Evolutionary conservation across 92 coral and sea anemone species (phyloP), one percentile per base, ranked within the genome.

Genomic region (Montipora capitata): DNA sequence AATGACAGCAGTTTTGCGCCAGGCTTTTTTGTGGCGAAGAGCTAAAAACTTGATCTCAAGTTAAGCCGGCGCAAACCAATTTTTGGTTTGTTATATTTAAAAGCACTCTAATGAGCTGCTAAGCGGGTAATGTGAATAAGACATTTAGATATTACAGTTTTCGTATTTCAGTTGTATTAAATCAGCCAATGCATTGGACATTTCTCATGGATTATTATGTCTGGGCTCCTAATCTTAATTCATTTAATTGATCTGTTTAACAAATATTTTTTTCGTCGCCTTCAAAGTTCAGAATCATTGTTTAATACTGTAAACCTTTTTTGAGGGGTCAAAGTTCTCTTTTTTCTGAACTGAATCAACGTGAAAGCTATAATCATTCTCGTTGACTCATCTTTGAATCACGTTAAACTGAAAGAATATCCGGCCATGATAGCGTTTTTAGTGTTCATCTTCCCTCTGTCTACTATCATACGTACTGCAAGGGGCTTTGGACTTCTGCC

Each of bases 161-260:
- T 72, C 77, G 10, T 14, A 44, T 72, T 52, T 40, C 85, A 81
- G 48, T 27, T n/a, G 66, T 81, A 81, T 81, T 81, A 65, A 38
- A 68, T 68, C 67, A 35, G 56, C 85, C 85, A 40, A 38, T 40
- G 85, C 42, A 69, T 67, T 14, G 66, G 56, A 54, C 66, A 10
- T 52, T 68, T 66, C 4, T 14, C 7, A 16, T 8, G 74, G 85
- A 68, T 81, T 68, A 51, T n/a, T 9, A 68, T 15, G 67, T 81
- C 77, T 81, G 67, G 68, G 85, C 75, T 65, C 5, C 9, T 68
- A 80, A 51, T 67, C 76, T 38, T 14, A 40, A 27, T 80, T 68
- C 12, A 15, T 13, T 68, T 68, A 6, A 7, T 13, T 67, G 35
- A 27, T 80, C 85, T 39, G 62, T 48, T 27, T 27, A 27, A 27